Evolutionary conservation across 1,140 invertebrate genomes (phyloP), one percentile per base, ranked within the genome.

Genomic region (Caenorhabditis tropicalis): DNA sequence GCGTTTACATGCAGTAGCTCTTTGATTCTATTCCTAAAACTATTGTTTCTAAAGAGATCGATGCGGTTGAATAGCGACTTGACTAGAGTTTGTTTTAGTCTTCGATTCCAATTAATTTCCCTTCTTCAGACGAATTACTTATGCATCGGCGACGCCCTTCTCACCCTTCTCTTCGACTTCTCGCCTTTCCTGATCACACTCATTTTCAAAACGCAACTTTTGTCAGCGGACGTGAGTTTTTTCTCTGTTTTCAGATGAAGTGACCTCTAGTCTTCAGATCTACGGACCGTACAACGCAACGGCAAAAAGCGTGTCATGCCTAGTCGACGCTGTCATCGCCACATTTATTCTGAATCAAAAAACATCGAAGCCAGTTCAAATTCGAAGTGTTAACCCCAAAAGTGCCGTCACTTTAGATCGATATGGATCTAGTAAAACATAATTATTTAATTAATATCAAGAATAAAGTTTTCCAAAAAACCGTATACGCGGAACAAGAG

Each of bases 71-170:
- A 36, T 19, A 65, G 19, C 24, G 58, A 65, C 19, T n/a, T 65
- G 58, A 27, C 58, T 1, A 65, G 36, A 24, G 58, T 36, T 27
- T 19, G 31, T 10, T 2, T 19, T 36, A 16, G 33, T 56, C 21
- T 27, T 24, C 29, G 7, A 10, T 27, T 21, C 10, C 19, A 6
- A 51, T 12, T 4, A 33, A 2, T 65, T 33, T 33, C 58, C 19
- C 36, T 33, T 27, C 53, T 65, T 65, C 58, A 65, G 58, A 65
- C 58, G 15, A 65, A 65, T 65, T 65, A 65, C 58, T 65, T 65
- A 65, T 65, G 58, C 58, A 65, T 65, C 58, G 58, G 58, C 31
- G 58, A 65, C 29, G 58, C 58, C 29, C 36, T 15, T n/a, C 58
- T 65, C 1, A 65, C 58, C 19, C 58, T 65, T 65, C 29, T 65